These are phyloP conservation scores for Parauchenoglanis ngamensis DNA, from an alignment of 2,797 vertebrate genomes.

Conservation along the genomic window DNA sequence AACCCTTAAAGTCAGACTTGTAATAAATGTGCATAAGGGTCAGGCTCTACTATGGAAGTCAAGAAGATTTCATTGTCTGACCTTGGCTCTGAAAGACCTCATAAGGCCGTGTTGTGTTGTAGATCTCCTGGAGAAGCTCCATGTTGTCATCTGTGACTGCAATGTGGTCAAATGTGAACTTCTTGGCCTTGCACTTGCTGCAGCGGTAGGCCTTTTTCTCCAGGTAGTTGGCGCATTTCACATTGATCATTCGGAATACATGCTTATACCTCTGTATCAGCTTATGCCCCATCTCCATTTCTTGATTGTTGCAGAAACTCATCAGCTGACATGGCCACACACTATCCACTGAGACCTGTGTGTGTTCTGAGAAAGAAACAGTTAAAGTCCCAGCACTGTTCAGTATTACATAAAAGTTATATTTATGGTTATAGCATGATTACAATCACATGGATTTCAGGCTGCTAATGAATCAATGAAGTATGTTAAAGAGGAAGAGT, in stretches of 20 bases:
- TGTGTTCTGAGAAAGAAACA: neutral
- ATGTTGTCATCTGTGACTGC: neutral
- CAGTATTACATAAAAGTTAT: neutral
- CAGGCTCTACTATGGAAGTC: too few species aligned
- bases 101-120: too few species aligned
- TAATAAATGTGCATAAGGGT: neutral
- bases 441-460: neutral
- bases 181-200: neutral
- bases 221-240: conserved; percentile 34
- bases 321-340: conserved; percentile 45
- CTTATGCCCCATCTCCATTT: conserved; percentile 45
- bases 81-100: too few species aligned
- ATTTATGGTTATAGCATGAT: neutral
- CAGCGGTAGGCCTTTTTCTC: conserved; percentile 23
- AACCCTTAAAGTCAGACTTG: too few species aligned
- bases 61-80: too few species aligned
- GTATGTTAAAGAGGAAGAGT: neutral
- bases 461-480: neutral
- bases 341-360: neutral
- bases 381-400: neutral
- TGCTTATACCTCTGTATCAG: conserved; percentile 46
- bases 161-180: neutral
- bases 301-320: conserved; percentile 47
- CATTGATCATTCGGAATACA: conserved; percentile 24
- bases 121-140: too few species aligned